A percentile compares a stretch with the other conserved stretches of the same genome.
These are phyloP conservation scores for Chrysaora quinquecirrha DNA, from an alignment of 30 jellyfish, hydroid and myxozoan species.

Conservation along the genomic window DNA sequence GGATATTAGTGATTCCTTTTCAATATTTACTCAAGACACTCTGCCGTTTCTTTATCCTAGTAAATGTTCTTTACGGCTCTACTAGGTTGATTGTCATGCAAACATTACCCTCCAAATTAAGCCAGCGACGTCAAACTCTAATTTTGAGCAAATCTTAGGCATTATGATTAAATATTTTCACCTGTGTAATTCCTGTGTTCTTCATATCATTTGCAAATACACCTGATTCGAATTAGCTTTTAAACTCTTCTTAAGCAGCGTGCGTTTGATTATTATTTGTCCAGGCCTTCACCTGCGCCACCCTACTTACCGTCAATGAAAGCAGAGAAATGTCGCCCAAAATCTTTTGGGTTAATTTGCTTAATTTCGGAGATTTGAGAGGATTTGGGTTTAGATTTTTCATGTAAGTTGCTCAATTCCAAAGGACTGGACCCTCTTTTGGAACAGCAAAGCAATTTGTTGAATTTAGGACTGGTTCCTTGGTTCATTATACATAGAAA, in stretches of 20 bases:
- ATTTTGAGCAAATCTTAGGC: not conserved
- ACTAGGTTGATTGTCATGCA: not conserved
- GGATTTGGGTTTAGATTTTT: no score
- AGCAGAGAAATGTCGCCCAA: not conserved
- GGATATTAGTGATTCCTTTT: not conserved
- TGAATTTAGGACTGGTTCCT: no score
- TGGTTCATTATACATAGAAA: no score
- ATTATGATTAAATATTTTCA: not conserved
- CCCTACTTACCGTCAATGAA: not conserved
- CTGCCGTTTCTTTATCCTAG: not conserved
- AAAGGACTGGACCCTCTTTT: no score
- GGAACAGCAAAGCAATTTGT: no score
- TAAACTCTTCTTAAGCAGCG: not conserved
- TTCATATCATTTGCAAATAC: not conserved
- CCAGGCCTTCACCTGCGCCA: conserved; percentile 9
- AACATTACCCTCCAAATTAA: not conserved
- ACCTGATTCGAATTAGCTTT: not conserved
- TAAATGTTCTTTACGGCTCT: not conserved
- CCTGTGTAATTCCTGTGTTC: not conserved
- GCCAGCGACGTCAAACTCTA: not conserved
- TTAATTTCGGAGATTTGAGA: no score
- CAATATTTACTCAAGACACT: not conserved
- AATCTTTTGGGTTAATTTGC: not conserved
- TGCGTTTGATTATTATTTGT: not conserved
- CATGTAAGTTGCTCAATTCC: no score